Evolutionary conservation across 2,797 vertebrate species (phyloP).

Genomic region (Buceros bicornis): DNA sequence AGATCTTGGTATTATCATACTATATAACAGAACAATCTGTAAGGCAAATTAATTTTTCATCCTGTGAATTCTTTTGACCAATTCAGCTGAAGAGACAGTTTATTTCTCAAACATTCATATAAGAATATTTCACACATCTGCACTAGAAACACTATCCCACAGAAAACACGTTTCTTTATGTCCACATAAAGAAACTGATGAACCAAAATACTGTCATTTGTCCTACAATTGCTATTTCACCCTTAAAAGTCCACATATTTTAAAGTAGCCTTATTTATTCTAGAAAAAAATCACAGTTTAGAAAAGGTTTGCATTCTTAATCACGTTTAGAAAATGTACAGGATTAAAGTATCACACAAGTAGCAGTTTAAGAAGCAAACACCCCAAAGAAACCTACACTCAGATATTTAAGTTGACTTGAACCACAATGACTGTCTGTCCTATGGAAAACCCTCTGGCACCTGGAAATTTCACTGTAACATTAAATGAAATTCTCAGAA

Average conservation of each 20-base stretch:
- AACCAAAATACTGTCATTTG: background rate
- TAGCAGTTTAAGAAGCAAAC: background rate
- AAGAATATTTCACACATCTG: background rate
- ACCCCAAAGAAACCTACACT: background rate
- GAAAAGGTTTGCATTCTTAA: background rate
- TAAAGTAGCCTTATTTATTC: background rate
- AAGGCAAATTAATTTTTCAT: background rate
- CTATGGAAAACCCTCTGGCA: background rate
- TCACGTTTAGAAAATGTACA: background rate
- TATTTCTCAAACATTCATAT: background rate
- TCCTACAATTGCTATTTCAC: background rate
- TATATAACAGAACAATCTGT: background rate
- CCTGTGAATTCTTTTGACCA: background rate
- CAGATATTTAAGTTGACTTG: background rate
- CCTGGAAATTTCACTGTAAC: background rate
- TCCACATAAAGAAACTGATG: background rate
- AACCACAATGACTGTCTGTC: background rate
- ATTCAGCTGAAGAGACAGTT: background rate
- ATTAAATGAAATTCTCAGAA: background rate
- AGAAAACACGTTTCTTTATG: background rate
- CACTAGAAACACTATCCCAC: background rate
- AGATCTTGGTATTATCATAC: background rate
- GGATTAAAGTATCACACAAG: background rate
- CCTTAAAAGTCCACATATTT: background rate
- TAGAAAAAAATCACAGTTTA: background rate